Percentiles rank a stretch among this genome's conserved stretches.
phyloP scores from a whole-genome alignment of 2,797 vertebrate genomes.

The Artibeus jamaicensis region DNA sequence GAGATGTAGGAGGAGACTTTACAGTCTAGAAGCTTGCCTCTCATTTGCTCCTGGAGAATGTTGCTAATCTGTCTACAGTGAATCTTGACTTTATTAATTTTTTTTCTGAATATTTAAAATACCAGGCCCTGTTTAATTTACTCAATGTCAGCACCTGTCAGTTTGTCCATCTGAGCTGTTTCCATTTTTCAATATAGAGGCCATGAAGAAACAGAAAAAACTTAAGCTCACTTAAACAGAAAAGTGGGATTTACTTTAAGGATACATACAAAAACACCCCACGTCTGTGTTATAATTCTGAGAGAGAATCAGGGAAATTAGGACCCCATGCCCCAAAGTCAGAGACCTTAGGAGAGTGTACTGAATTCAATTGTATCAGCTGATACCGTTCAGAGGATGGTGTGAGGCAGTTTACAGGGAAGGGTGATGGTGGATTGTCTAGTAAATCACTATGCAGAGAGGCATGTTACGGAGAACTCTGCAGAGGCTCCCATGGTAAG shows the following conservation, averaged over 20 bases:
- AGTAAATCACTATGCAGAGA: not conserved
- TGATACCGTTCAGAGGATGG: not conserved
- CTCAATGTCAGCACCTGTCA: not conserved
- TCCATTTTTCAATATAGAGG: not conserved
- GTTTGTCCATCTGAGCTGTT: not conserved
- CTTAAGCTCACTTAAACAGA: not conserved
- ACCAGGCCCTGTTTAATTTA: not conserved
- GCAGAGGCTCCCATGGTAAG: not conserved
- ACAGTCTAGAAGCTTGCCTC: not conserved
- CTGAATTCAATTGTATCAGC: not conserved
- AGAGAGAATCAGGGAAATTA: not conserved
- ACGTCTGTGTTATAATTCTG: not conserved
- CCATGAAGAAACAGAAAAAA: not conserved
- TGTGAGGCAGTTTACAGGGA: not conserved
- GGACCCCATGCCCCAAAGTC: not conserved
- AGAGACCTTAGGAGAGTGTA: not conserved
- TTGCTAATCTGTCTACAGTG: not conserved
- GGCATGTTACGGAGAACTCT: not conserved
- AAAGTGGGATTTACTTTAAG: not conserved
- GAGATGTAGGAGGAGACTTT: not conserved
- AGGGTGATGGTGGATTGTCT: not conserved
- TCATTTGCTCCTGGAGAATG: not conserved
- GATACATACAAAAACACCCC: not conserved
- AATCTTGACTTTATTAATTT: not conserved
- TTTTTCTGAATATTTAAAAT: constrained; percentile 12